Base-by-base conservation (phyloP, 2,888 invertebrate species). In the Malthinus flaveolus region DNA sequence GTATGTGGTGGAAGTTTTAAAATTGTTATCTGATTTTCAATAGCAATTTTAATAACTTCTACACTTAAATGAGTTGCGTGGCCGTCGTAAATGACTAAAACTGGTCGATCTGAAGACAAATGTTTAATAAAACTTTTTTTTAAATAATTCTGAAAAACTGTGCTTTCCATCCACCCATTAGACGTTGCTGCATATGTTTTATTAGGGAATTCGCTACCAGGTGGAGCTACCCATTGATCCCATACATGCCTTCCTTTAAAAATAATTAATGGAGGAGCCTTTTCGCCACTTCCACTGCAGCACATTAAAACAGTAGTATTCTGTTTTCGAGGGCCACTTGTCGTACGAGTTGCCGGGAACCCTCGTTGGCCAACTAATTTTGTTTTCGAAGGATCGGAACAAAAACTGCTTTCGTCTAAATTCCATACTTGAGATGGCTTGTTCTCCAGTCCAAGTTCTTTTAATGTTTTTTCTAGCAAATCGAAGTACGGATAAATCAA, bases 221-320 rank as follows among this genome's bases (percentile, higher is more conserved):
- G 36, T 49, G 36, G 50, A 8, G 32, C 50, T 23, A 39, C n/a
- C 37, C 39, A 50, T 36, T 50, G 50, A 61, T 75, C 71, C 73
- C 75, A 77, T 10, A 72, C 60, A 66, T 71, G 65, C 65, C 72
- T 74, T 8, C 73, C 69, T 53, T 73, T 72, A 62, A 70, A 72
- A 47, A 74, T 69, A 33, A 75, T 72, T 35, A 76, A 59, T 32
- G 74, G 75, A 32, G 71, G 70, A 9, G 62, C 64, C 63, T 74
- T 75, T 1, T 68, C 65, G 36, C 72, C 72, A 56, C 56, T 52
- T 32, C 67, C 68, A 67, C 45, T 67, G 39, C 56, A 58, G 13
- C 54, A 50, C 42, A 68, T 59, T 50, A 72, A 62, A 36, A 75
- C 65, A 32, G 73, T 71, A 10, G 65, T 70, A 59, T 73, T 74